phyloP scores from a whole-genome alignment of 2,888 invertebrate genomes.

The Autographa pulchrina region DNA sequence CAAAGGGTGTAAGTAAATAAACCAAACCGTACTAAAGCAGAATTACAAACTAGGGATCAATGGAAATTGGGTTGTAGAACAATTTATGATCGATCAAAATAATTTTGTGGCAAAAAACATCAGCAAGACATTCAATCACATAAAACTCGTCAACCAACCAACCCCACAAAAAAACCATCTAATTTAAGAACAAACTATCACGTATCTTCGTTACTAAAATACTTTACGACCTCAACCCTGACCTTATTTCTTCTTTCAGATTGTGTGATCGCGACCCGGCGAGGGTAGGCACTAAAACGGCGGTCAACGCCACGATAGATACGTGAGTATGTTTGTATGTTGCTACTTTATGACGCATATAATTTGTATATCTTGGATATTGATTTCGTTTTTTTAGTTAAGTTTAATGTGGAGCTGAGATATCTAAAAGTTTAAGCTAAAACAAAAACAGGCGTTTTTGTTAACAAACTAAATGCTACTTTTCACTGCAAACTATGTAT shows the following conservation, averaged over 20 bases:
- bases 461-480: too few species aligned
- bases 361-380: neutral
- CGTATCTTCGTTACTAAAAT: conserved; percentile 34
- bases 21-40: too few species aligned
- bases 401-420: too few species aligned
- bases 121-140: neutral
- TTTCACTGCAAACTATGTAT: too few species aligned
- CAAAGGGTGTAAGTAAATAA: too few species aligned
- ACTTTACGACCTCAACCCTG: conserved; percentile 27
- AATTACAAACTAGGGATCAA: too few species aligned
- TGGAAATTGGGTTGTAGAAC: too few species aligned
- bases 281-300: conserved; percentile 60
- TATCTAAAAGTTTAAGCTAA: too few species aligned
- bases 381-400: too few species aligned
- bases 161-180: neutral
- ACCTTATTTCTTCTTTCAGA: conserved; percentile 49
- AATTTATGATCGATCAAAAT: too few species aligned
- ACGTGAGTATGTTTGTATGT: conserved; percentile 55
- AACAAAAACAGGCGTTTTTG: too few species aligned
- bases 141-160: neutral
- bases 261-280: conserved; percentile 48
- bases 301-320: conserved; percentile 63
- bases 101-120: too few species aligned
- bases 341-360: neutral
- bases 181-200: neutral